Percentiles rank a stretch among this genome's conserved stretches.
These are phyloP conservation scores for Tenthredo notha DNA, from an alignment of 2,888 invertebrate genomes.

Conservation along the genomic window DNA sequence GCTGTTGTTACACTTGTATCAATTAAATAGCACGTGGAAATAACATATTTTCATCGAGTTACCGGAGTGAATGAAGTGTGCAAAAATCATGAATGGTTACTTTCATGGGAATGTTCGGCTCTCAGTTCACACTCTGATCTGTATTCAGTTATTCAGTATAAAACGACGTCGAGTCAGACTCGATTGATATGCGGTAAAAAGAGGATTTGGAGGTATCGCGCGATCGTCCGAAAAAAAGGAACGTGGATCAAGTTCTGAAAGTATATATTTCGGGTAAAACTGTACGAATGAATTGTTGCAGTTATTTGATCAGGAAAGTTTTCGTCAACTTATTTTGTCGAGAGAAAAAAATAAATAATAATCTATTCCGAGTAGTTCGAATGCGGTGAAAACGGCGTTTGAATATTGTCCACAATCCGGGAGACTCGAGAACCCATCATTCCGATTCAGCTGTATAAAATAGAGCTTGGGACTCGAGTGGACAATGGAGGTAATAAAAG, in stretches of 20 bases:
- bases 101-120: slow-evolving; percentile 17
- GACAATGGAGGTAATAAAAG: slow-evolving; percentile 51
- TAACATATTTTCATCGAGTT: background rate
- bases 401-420: slow-evolving; percentile 10
- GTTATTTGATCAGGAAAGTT: background rate
- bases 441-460: slow-evolving; percentile 35
- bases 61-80: background rate
- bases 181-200: slow-evolving; percentile 29
- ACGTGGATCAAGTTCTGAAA: background rate
- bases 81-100: slow-evolving; percentile 33
- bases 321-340: background rate
- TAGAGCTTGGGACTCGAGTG: slow-evolving; percentile 40
- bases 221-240: background rate
- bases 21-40: background rate
- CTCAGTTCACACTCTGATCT: slow-evolving; percentile 22
- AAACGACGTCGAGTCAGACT: slow-evolving; percentile 29
- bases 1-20: background rate
- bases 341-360: background rate
- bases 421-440: slow-evolving; percentile 1
- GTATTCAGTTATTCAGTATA: slow-evolving; percentile 40
- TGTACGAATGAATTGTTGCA: background rate
- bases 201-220: background rate
- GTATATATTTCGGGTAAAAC: background rate
- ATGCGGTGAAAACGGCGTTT: background rate
- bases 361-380: background rate